Evolutionary conservation across 1,140 invertebrate genomes (phyloP).

Genomic region (Melipona quadrifasciata): DNA sequence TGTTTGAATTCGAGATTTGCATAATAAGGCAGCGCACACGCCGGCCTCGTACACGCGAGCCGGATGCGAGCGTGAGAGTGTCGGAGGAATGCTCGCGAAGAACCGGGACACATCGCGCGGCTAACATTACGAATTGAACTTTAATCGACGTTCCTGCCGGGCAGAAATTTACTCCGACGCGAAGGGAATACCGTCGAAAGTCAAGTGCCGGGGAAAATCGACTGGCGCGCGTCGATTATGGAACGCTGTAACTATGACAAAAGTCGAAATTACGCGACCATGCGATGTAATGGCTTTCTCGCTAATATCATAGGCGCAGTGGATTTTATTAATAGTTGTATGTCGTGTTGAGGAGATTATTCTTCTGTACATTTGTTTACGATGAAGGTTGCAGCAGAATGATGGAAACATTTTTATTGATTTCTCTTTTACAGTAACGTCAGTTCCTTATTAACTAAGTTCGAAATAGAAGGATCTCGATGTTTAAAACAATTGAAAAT

Average conservation of each 20-base stretch:
- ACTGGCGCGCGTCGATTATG: not conserved
- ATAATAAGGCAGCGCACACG: constrained; percentile 63
- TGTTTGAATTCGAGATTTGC: constrained; percentile 67
- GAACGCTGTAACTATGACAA: not conserved
- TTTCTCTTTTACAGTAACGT: too few relatives aligned
- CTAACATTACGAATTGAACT: constrained; percentile 27
- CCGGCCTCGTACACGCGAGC: constrained; percentile 27
- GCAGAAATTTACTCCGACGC: not conserved
- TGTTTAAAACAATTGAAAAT: too few relatives aligned
- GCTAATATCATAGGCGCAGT: too few relatives aligned
- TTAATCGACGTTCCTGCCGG: constrained; percentile 46
- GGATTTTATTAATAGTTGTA: too few relatives aligned
- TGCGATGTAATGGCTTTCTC: too few relatives aligned
- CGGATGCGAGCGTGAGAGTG: constrained; percentile 57
- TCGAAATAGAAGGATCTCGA: too few relatives aligned
- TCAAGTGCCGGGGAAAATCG: not conserved
- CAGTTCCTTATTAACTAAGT: too few relatives aligned
- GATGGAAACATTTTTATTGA: too few relatives aligned
- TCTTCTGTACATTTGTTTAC: too few relatives aligned
- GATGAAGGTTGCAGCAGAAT: too few relatives aligned
- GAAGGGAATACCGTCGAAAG: constrained; percentile 25
- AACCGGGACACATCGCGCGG: not conserved
- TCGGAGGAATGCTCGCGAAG: constrained; percentile 27
- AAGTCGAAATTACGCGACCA: not conserved
- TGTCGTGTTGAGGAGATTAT: too few relatives aligned